Base-by-base conservation (phyloP, 2,797 vertebrate species). In the Phataginus tricuspis region DNA sequence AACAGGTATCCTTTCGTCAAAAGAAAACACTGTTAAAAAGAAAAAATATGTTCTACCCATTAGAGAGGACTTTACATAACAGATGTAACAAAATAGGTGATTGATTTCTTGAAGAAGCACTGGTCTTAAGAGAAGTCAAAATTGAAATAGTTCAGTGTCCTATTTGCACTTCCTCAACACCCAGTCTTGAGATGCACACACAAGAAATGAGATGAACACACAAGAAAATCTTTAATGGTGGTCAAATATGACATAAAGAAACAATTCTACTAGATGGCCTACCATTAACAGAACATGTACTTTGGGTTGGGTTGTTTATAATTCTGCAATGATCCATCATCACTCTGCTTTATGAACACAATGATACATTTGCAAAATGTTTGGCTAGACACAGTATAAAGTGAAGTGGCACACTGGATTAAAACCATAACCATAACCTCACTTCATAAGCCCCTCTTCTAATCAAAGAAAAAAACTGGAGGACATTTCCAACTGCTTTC, bases 141-240 rank as follows among this genome's bases (percentile, higher is more conserved):
- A 13, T 21, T 31, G 37, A 91, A 34, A n/a, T 45, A 16, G 72
- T 39, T 83, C 69, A 42, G 27, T 86, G 15, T 10, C 9, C 37
- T 88, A n/a, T n/a, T 27, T 88, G 29, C 37, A 75, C 51, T 55
- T 86, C 25, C 12, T 34, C 21, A 64, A 91, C 10, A 89, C 15
- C 10, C 4, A 55, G 29, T 57, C 39, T 75, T 91, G 7, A 59
- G 57, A 93, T 45, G 45, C 45, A 45, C 45, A 45, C 45, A 11
- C 45, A 45, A 91, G 94, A 96, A 94, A 90, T 71, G 42, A 89
- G 34, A 93, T 39, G 84, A 91, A 91, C 8, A 92, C 6, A 29
- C 1, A 51, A 55, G 72, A 69, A 83, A 78, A 87, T 57, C 34
- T 91, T 49, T 83, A 85, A 82, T 23, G 2, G 0, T 61, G 13